Base-by-base conservation (phyloP, 2,113 vertebrate genomes). In the Paradoxurus hermaphroditus region DNA sequence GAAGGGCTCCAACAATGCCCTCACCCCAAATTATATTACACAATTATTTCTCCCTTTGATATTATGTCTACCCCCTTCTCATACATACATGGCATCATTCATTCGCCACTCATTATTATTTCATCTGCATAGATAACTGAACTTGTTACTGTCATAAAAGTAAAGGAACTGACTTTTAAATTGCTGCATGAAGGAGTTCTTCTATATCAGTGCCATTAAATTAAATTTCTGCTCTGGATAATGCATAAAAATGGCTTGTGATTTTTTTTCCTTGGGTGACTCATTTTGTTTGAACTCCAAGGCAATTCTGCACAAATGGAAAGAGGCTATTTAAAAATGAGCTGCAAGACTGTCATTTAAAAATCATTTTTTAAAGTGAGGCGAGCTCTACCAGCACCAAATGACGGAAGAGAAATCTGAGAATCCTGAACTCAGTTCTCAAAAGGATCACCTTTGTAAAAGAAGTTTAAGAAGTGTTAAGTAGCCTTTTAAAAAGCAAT, bases 211-310 rank as follows among this genome's bases (percentile, higher is more conserved):
- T 65, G 78, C 72, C 83, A 96, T 98, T 97, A 96, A 96, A 91
- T 97, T 97, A 98, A 95, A 97, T 95, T 89, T 95, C 83, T 97
- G 41, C 73, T 93, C 84, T 81, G 93, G 81, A 95, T 97, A 95
- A 97, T 93, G 86, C 95, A 97, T 96, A 90, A 95, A 97, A 98
- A 97, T 94, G 95, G 59, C 63, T 86, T 97, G 63, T 92, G 95
- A 49, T 79, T 95, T 95, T 92, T 90, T 95, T 84, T 49, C 23
- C 46, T 94, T 91, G 91, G 78, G 79, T 98, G 96, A 96, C 95
- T 98, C 95, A 97, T 97, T 98, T 96, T 96, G 44, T 93, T 97
- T 97, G 96, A 97, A 98, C 91, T 98, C 95, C 86, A 97, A 97
- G 94, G 95, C 79, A 97, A 90, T 97, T 97, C 84, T 51, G 94